Conservation (phyloP, 2,888 invertebrate genomes). For the Noctua fimbriata region DNA sequence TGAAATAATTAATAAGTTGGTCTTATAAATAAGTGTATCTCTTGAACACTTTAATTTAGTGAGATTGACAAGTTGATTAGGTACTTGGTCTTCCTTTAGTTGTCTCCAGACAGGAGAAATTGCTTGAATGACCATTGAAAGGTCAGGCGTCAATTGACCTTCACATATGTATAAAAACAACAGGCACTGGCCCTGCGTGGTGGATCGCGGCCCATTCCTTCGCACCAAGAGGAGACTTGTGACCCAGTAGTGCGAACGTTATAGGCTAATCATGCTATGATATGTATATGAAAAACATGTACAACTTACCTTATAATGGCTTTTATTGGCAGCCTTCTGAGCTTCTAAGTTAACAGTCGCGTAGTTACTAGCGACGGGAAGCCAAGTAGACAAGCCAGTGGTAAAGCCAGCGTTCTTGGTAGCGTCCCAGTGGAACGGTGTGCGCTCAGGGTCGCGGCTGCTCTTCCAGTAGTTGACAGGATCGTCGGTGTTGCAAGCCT, state of each 20-base stretch:
- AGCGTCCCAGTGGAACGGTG: slow-evolving; percentile 92
- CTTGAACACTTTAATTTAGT: not conserved
- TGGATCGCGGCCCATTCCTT: not conserved
- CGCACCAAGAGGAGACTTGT: not conserved
- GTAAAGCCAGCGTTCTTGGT: slow-evolving; percentile 89
- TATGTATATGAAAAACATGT: not conserved
- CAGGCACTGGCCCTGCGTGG: not conserved
- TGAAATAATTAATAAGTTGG: slow-evolving; percentile 59
- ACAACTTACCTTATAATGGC: slow-evolving; percentile 88
- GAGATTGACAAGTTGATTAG: not conserved
- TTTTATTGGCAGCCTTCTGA: slow-evolving; percentile 82
- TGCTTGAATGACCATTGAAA: not conserved
- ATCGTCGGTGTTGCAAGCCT: slow-evolving; percentile 92
- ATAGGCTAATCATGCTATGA: not conserved
- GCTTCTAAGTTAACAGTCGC: slow-evolving; percentile 89
- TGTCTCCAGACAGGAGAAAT: not conserved
- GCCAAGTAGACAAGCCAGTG: slow-evolving; percentile 86
- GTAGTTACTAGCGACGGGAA: slow-evolving; percentile 91
- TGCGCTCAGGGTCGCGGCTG: slow-evolving; percentile 92
- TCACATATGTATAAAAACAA: not conserved
- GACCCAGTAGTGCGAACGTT: not conserved
- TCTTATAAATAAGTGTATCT: not conserved
- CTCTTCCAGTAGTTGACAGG: slow-evolving; percentile 89
- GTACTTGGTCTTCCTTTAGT: not conserved
- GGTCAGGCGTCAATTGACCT: not conserved